These are phyloP conservation scores for Physella acuta DNA, from an alignment of 1,140 invertebrate genomes.

Conservation along the genomic window DNA sequence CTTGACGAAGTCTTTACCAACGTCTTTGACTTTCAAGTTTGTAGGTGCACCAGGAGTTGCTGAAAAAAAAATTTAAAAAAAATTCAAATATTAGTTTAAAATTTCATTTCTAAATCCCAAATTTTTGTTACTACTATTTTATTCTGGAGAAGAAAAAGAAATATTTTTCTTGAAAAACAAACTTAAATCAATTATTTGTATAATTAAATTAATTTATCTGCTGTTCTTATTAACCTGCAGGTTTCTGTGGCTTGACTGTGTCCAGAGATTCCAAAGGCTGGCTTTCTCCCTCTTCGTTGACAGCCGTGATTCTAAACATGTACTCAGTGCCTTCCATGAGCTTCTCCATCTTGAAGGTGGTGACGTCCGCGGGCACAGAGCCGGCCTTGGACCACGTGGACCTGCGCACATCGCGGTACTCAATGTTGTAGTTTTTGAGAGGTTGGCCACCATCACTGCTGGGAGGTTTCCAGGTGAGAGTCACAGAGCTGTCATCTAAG, in stretches of 20 bases:
- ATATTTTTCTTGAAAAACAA: no score
- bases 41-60: conserved; percentile 68
- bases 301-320: conserved; percentile 91
- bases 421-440: conserved; percentile 91
- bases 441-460: conserved; percentile 87
- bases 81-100: no score
- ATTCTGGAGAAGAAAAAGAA: no score
- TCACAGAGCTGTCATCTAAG: conserved; percentile 93
- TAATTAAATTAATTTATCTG: no score
- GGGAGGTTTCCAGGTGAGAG: conserved; percentile 87
- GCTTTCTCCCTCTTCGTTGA: conserved; percentile 91
- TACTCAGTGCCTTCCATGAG: conserved; percentile 92
- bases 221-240: conserved; percentile 72
- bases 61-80: no score
- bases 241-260: conserved; percentile 40
- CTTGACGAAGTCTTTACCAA: conserved; percentile 91
- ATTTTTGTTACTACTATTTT: no score
- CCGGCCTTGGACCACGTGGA: conserved; percentile 82
- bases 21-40: conserved; percentile 78
- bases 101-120: no score
- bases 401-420: conserved; percentile 89
- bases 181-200: no score
- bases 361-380: conserved; percentile 37
- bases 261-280: conserved; percentile 80
- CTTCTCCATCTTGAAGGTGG: conserved; percentile 70